Evolutionary conservation across 2,888 invertebrate genomes (phyloP), one percentile per base, ranked within the genome.

Genomic region (Oscheius sp.): DNA sequence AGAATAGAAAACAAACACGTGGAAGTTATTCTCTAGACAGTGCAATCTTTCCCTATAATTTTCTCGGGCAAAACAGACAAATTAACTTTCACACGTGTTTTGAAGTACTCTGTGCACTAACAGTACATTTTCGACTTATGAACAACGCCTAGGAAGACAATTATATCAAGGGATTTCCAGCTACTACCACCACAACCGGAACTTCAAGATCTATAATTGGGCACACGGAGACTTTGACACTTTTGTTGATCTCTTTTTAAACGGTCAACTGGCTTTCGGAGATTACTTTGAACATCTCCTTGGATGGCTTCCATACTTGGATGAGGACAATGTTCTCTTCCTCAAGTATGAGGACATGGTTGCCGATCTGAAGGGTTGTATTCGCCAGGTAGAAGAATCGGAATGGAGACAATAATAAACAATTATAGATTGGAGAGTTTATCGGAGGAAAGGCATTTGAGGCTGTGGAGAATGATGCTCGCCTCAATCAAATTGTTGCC

Each of bases 151-250:
- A n/a, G n/a, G n/a, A n/a, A n/a, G n/a, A n/a, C n/a, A n/a, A n/a
- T n/a, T n/a, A n/a, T n/a, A n/a, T n/a, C n/a, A n/a, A n/a, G n/a
- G n/a, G n/a, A n/a, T 31, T 67, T 69, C 75, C 48, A 78, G 76
- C 63, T 78, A 77, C 57, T 81, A 64, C 70, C 79, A 80, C 61
- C 81, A 84, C 72, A 84, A 83, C 65, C 76, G 79, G 27, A 84
- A 83, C 71, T 85, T 85, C 81, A 85, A 84, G 68, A 80, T 83
- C 71, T 83, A 83, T 75, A 80, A 86, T 66, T 85, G 77, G 75
- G 74, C 70, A 10, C 68, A 78, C 37, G 85, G 85, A 12, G 76
- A 83, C 6, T 71, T 82, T 65, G 72, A 85, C 61, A 75, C 73
- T n/a, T 86, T 86, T 69, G 76, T 85, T 64, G 80, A 84, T 23